Base-by-base conservation (phyloP, 2,113 vertebrate genomes). In the Sinocyclocheilus maitianheensis region DNA sequence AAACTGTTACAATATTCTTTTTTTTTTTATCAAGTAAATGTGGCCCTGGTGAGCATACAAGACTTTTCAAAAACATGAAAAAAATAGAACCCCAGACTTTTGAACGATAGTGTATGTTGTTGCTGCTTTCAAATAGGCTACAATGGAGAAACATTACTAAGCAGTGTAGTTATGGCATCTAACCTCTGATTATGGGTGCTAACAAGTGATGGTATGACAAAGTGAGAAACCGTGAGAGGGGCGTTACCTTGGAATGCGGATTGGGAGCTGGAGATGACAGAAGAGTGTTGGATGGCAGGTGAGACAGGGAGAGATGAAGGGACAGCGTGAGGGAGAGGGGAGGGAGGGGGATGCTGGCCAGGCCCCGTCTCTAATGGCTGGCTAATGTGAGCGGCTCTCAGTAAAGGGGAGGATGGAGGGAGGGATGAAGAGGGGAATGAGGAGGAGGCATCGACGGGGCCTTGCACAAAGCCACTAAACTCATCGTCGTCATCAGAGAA, bases 401-500 rank as follows among this genome's bases (percentile, higher is more conserved):
- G 90, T 93, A 93, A 92, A 91, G 89, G 67, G 94, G 89, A 93
- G 93, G 91, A 91, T 90, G 93, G 92, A 94, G 93, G 90, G 62
- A 83, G 79, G 76, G 77, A 89, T 69, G 89, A 90, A 91, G 91
- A 93, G 92, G 93, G 92, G 91, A 94, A 83, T 88, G 91, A 90
- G 93, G 87, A 83, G 92, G 91, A 87, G 89, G 81, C 88, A 85
- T 97, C 96, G 92, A 95, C 85, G 20, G 97, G 95, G 85, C 97
- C 97, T 92, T 98, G 97, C 91, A 99, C 95, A 97, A 99, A 99
- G 94, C 98, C 98, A 97, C 96, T 98, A 97, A 99, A 98, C 89
- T 97, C 97, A 55, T 97, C 97, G 91, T 96, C 93, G 78, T 95
- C 97, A 90, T 95, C 94, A n/a, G 95, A 94, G 92, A 97, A 95